Conservation (phyloP, 2,888 invertebrate genomes). For the Eupithecia tripunctaria region DNA sequence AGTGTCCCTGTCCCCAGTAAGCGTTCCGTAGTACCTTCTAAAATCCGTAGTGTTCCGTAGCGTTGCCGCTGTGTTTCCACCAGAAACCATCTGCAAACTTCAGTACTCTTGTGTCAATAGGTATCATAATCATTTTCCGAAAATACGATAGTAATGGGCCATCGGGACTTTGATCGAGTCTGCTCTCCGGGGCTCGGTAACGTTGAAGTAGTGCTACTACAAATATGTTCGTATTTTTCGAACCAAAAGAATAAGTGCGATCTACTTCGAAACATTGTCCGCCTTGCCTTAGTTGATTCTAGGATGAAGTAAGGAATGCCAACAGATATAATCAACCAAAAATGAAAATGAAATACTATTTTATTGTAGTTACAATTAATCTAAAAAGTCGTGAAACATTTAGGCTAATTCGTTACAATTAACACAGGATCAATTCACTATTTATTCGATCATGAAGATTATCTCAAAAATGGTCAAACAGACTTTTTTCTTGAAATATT, state of each 20-base stretch:
- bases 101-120: constrained; percentile 8
- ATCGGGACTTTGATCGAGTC: constrained; percentile 28
- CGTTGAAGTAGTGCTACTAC: not conserved
- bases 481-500: no score
- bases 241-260: not conserved
- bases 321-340: not conserved
- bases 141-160: constrained; percentile 25
- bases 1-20: not conserved
- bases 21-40: not conserved
- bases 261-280: not conserved
- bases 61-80: not conserved
- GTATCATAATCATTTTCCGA: constrained; percentile 10
- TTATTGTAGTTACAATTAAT: no score
- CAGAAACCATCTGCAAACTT: constrained; percentile 1
- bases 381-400: no score
- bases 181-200: constrained; percentile 21
- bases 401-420: no score
- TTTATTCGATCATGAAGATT: no score
- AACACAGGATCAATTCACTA: no score
- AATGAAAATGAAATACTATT: no score
- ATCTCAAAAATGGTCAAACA: no score
- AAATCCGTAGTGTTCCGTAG: not conserved
- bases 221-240: not conserved
- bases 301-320: not conserved
- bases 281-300: not conserved